phyloP scores from a whole-genome alignment of 2,888 invertebrate genomes.

The Cantharis flavilabris region DNA sequence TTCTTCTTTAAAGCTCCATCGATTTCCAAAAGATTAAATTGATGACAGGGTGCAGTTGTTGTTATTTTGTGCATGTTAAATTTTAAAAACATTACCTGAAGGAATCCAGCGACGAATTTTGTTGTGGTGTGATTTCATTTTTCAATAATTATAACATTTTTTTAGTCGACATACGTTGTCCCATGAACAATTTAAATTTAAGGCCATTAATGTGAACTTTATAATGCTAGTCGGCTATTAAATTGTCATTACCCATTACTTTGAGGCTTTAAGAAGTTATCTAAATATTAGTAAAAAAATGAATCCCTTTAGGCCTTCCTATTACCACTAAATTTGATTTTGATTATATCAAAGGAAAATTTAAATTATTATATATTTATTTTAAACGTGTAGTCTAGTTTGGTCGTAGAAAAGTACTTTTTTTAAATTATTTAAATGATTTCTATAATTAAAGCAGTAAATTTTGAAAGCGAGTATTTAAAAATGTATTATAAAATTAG shows the following conservation, averaged over 20 bases:
- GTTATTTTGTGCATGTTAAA: not conserved
- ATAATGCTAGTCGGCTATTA: slow-evolving; percentile 24
- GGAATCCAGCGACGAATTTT: not conserved
- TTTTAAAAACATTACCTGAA: not conserved
- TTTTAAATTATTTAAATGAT: not conserved
- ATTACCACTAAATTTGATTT: not conserved
- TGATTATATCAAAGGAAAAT: not conserved
- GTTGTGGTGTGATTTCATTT: not conserved
- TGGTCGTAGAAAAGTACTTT: not conserved
- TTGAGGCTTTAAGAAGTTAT: slow-evolving; percentile 13
- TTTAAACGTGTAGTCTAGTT: not conserved
- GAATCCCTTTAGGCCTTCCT: not conserved
- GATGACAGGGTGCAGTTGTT: not conserved
- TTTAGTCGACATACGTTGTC: not conserved
- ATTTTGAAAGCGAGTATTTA: not conserved
- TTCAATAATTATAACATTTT: not conserved
- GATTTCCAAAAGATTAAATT: slow-evolving; percentile 25
- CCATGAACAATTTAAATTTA: not conserved
- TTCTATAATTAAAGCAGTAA: not conserved
- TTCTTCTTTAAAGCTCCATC: slow-evolving; percentile 25
- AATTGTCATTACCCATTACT: slow-evolving; percentile 29
- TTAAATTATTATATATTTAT: not conserved
- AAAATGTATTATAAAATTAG: not conserved
- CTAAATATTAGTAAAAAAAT: slow-evolving; percentile 26
- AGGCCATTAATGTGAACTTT: not conserved